Evolutionary conservation across 92 coral and sea anemone species (phyloP), one percentile per base, ranked within the genome.

Genomic region (Actinostola sp.): DNA sequence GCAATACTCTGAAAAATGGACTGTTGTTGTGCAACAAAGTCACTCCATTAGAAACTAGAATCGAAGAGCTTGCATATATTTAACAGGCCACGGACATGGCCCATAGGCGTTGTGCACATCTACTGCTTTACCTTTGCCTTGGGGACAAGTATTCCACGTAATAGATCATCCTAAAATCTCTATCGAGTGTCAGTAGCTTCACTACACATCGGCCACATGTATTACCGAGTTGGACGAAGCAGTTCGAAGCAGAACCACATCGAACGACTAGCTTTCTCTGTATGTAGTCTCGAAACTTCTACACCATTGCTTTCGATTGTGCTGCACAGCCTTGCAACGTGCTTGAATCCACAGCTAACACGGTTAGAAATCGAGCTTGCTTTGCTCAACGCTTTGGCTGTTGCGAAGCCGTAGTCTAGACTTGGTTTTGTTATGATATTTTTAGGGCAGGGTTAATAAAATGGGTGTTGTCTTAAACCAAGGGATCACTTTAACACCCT

Each of bases 381-480:
- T 30, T 50, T 4, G 46, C 46, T 48, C 7, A 23, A 12, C 48
- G 39, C 7, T 53, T 1, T 25, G 0, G 31, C 39, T 29, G 36
- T 11, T 27, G 39, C 63, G 28, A 11, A 27, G 39, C 21, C 30
- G 27, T 36, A 11, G 23, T 61, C 51, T 65, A 33, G 62, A 53
- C 50, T 3, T 51, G 61, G 39, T 8, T 57, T 38, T 71, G 52
- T 55, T 55, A 13, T 71, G 53, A 43, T 16, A 29, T 53, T 41
- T 13, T 39, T 35, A 60, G 66, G 77, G 77, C 77, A 55, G 77
- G 62, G 77, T 45, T 35, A 27, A 15, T 15, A 5, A 48, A n/a
- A 10, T 32, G 77, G 77, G 77, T 71, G 77, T 70, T 71, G 77
- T 44, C 77, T 39, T 10, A 7, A 21, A 10, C 21, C 12, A 26